phyloP scores from a whole-genome alignment of 2,888 invertebrate genomes.

The Sycophila texana region DNA sequence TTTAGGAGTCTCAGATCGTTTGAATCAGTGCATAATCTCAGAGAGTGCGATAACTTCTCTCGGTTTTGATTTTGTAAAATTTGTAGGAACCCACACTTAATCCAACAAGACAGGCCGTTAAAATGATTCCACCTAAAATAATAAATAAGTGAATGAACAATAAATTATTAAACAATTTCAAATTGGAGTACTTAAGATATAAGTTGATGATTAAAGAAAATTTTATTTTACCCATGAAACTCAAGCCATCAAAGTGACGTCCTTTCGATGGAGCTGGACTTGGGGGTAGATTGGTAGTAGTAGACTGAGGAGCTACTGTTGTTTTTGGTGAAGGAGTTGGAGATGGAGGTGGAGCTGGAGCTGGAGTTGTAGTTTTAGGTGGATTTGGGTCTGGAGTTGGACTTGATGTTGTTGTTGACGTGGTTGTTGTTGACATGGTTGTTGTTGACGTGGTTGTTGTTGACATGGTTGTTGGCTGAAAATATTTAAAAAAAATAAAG shows the following conservation, averaged over 20 bases:
- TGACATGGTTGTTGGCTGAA: neutral
- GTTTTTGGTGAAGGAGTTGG: conserved; percentile 29
- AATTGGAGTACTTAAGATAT: neutral
- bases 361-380: conserved; percentile 6
- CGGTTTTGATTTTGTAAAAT: conserved; percentile 90
- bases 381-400: conserved; percentile 16
- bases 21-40: conserved; percentile 77
- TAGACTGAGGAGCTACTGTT: conserved; percentile 32
- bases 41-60: conserved; percentile 91
- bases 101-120: conserved; percentile 86
- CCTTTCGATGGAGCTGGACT: conserved; percentile 36
- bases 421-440: neutral
- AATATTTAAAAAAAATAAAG: neutral
- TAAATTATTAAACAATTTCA: too few relatives aligned
- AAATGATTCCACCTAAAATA: conserved; percentile 86
- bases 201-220: neutral
- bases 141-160: neutral
- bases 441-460: neutral
- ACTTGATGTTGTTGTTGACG: conserved; percentile 14
- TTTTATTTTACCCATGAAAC: conserved; percentile 58
- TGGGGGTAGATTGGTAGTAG: conserved; percentile 4
- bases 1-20: conserved; percentile 52
- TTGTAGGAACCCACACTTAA: conserved; percentile 90
- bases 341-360: conserved; percentile 18
- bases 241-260: conserved; percentile 58